A percentile compares a stretch with the other conserved stretches of the same genome.
These are phyloP conservation scores for Oceanodroma tethys DNA, from an alignment of 2,113 vertebrate genomes.

Conservation along the genomic window DNA sequence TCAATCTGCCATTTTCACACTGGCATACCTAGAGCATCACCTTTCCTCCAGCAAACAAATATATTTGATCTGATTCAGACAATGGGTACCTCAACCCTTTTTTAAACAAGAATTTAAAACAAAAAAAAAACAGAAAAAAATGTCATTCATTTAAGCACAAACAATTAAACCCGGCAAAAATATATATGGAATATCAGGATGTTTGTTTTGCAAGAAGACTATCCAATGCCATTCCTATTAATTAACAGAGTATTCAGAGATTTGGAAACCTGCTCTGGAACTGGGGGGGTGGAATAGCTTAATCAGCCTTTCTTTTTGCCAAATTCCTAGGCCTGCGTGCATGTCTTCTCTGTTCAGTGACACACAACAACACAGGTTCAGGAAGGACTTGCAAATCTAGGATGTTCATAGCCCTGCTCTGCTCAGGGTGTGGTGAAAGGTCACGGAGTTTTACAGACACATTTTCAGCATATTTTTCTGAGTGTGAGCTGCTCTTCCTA, in stretches of 20 bases:
- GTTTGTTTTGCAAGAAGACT: neutral
- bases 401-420: neutral
- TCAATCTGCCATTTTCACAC: neutral
- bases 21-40: neutral
- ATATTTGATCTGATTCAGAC: neutral
- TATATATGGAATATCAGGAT: neutral
- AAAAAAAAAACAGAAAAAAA: neutral
- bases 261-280: slow-evolving; percentile 12
- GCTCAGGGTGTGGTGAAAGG: neutral
- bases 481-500: neutral
- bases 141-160: neutral
- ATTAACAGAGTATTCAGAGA: slow-evolving; percentile 26
- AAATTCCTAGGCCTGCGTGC: neutral
- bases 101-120: neutral
- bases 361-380: neutral
- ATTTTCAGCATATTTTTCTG: neutral
- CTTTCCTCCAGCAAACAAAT: neutral
- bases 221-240: neutral
- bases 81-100: neutral
- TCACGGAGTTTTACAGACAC: neutral
- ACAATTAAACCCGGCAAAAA: neutral
- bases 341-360: neutral
- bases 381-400: neutral
- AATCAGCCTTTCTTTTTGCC: slow-evolving; percentile 12
- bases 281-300: neutral